A percentile compares a stretch with the other conserved stretches of the same genome.
Evolutionary conservation across 2,888 invertebrate species (phyloP).

Genomic region (Drosophila birchii): DNA sequence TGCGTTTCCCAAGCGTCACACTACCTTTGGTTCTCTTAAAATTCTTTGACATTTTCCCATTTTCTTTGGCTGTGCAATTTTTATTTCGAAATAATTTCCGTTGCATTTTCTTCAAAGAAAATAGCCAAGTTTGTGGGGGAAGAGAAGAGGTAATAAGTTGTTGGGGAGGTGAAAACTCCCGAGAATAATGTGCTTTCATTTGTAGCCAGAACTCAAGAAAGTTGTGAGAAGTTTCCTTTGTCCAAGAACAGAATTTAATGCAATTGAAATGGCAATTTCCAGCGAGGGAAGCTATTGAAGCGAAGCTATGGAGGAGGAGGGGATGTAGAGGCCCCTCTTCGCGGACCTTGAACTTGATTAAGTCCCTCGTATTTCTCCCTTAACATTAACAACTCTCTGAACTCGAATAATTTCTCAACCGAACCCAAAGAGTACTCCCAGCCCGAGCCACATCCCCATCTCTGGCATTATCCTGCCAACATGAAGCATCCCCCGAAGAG

Average conservation of each 20-base stretch:
- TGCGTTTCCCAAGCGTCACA: neutral
- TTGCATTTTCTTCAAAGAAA: conserved; percentile 37
- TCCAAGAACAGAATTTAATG: conserved; percentile 21
- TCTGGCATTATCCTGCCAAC: conserved; percentile 7
- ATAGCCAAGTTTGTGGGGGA: neutral
- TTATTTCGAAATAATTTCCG: conserved; percentile 43
- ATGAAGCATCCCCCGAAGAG: conserved; percentile 24
- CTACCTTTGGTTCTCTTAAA: conserved; percentile 2
- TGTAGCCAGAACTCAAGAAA: conserved; percentile 2
- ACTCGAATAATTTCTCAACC: conserved; percentile 22
- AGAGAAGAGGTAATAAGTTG: conserved; percentile 13
- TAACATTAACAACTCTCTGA: conserved; percentile 9
- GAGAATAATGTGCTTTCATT: conserved; percentile 32
- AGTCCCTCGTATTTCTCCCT: conserved; percentile 7
- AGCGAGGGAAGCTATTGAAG: neutral
- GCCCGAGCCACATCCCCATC: conserved; percentile 22
- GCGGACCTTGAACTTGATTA: conserved; percentile 42
- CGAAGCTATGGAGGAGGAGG: neutral
- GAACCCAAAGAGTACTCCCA: conserved; percentile 17
- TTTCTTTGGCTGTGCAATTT: conserved; percentile 18
- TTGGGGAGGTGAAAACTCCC: neutral
- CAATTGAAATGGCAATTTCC: conserved; percentile 34
- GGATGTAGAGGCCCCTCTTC: neutral
- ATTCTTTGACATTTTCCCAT: conserved; percentile 41
- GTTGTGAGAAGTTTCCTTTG: conserved; percentile 30